A percentile compares a stretch with the other conserved stretches of the same genome.
phyloP scores from a whole-genome alignment of 2,797 vertebrate genomes.

The Parauchenoglanis punctatus region DNA sequence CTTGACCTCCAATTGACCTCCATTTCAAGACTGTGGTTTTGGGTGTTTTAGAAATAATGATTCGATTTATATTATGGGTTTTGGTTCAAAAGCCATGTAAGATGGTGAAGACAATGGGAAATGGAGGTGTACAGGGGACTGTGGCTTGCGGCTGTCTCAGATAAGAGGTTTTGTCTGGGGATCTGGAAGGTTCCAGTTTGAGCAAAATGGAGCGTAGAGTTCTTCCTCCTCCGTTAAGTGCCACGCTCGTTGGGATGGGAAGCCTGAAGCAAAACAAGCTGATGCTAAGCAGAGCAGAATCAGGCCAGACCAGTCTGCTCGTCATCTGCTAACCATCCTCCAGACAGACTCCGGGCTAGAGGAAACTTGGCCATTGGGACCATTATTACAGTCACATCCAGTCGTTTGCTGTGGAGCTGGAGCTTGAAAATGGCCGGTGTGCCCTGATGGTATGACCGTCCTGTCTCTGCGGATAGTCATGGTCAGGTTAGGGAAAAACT shows the following conservation, averaged over 20 bases:
- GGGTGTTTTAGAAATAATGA: constrained; percentile 52
- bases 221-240: constrained; percentile 11
- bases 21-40: constrained; percentile 39
- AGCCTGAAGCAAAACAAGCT: constrained; percentile 38
- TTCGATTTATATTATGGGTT: constrained; percentile 51
- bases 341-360: constrained; percentile 42
- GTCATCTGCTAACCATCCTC: constrained; percentile 61
- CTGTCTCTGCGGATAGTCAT: constrained; percentile 44
- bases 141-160: constrained; percentile 31
- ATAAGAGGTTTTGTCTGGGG: constrained; percentile 26
- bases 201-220: background rate
- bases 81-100: constrained; percentile 33
- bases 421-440: constrained; percentile 32
- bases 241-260: constrained; percentile 19
- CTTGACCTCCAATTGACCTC: constrained; percentile 44
- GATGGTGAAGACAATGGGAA: constrained; percentile 32
- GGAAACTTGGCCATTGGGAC: constrained; percentile 43
- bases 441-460: constrained; percentile 29
- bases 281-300: constrained; percentile 52
- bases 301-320: constrained; percentile 44
- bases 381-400: constrained; percentile 52
- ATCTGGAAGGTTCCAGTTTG: background rate
- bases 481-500: constrained; percentile 32
- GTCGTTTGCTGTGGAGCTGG: constrained; percentile 36
- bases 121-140: constrained; percentile 2